Conservation (phyloP, 2,888 invertebrate genomes). For the Acanthococcus lagerstroemiae region DNA sequence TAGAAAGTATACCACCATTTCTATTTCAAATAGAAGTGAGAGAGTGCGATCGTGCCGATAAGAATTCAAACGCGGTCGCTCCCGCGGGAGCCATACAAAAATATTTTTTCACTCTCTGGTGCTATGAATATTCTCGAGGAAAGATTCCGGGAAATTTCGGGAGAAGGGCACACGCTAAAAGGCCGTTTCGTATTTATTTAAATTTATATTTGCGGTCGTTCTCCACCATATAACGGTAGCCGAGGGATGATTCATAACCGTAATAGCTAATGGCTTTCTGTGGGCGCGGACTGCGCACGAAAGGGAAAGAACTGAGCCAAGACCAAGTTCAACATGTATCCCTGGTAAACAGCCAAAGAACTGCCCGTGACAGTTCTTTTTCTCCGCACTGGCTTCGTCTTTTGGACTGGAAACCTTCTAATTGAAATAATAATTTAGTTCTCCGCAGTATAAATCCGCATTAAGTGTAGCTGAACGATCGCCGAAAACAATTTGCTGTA, state of each 20-base stretch:
- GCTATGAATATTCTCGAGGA: slow-evolving; percentile 26
- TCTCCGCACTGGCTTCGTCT: too few species aligned
- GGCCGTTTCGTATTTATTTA: slow-evolving; percentile 27
- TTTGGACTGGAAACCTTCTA: slow-evolving; percentile 20
- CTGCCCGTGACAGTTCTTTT: slow-evolving; percentile 30
- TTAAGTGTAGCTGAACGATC: slow-evolving; percentile 16
- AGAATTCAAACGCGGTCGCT: slow-evolving; percentile 16
- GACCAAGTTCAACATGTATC: slow-evolving; percentile 29
- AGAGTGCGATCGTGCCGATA: slow-evolving; percentile 24
- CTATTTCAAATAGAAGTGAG: slow-evolving; percentile 23
- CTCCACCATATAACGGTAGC: slow-evolving; percentile 26
- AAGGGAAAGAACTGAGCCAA: slow-evolving; percentile 7
- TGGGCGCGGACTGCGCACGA: background rate
- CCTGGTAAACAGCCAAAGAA: slow-evolving; percentile 27
- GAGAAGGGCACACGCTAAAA: slow-evolving; percentile 13
- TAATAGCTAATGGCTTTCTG: slow-evolving; percentile 22
- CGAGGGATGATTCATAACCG: slow-evolving; percentile 29
- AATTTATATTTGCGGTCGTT: slow-evolving; percentile 29
- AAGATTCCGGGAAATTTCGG: slow-evolving; percentile 19
- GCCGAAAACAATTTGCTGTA: too few species aligned
- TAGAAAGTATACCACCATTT: slow-evolving; percentile 27
- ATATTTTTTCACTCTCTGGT: slow-evolving; percentile 22
- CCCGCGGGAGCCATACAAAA: slow-evolving; percentile 22
- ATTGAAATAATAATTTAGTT: slow-evolving; percentile 25
- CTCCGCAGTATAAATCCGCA: slow-evolving; percentile 18